phyloP scores from a whole-genome alignment of 2,113 vertebrate species.

The Scomber colias region DNA sequence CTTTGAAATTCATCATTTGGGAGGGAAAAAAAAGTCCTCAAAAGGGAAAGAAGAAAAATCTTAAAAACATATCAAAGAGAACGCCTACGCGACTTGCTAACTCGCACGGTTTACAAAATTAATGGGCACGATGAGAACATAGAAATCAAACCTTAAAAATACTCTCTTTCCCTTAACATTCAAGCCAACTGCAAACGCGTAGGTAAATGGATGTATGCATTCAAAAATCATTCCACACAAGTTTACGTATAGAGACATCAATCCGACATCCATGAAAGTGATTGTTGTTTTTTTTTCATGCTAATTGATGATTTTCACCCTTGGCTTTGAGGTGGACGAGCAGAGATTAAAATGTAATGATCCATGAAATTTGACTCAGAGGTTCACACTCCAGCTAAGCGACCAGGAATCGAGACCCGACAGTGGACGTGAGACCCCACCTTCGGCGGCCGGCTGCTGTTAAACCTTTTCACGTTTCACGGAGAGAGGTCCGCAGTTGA shows the following conservation, averaged over 20 bases:
- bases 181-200: slow-evolving; percentile 60
- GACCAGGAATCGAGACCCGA: slow-evolving; percentile 28
- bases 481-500: slow-evolving; percentile 11
- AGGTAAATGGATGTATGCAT: slow-evolving; percentile 53
- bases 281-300: slow-evolving; percentile 56
- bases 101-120: slow-evolving; percentile 20
- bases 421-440: slow-evolving; percentile 2
- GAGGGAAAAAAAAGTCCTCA: slow-evolving; percentile 22
- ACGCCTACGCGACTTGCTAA: slow-evolving; percentile 5
- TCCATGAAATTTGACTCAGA: slow-evolving; percentile 66
- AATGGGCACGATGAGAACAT: slow-evolving; percentile 41
- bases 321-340: slow-evolving; percentile 57
- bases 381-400: slow-evolving; percentile 35
- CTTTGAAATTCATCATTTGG: slow-evolving; percentile 32
- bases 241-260: slow-evolving; percentile 55
- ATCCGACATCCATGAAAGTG: slow-evolving; percentile 65
- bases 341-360: slow-evolving; percentile 66
- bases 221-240: slow-evolving; percentile 57
- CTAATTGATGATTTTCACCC: slow-evolving; percentile 70
- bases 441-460: background rate
- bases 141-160: slow-evolving; percentile 42
- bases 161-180: slow-evolving; percentile 64
- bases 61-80: slow-evolving; percentile 10
- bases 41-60: slow-evolving; percentile 14
- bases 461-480: background rate